Base-by-base conservation (phyloP, 2,888 invertebrate species). In the Trachelus troglodyta region DNA sequence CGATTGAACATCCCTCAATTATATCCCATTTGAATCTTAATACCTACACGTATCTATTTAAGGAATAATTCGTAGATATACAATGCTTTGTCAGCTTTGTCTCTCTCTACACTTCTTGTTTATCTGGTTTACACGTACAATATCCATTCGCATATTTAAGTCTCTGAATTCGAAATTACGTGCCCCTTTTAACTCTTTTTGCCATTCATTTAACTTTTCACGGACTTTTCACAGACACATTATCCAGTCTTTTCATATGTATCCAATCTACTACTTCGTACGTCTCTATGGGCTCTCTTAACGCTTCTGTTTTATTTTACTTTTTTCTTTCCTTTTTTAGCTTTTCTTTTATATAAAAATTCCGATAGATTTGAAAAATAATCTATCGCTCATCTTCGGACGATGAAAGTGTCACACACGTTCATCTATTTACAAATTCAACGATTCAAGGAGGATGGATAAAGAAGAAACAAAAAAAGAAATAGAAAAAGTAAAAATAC, bases 321-420 rank as follows among this genome's bases (percentile, higher is more conserved):
- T 56, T 56, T 56, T 74, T 76, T 75, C 9, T 56, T 56, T 56
- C 23, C 56, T 56, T 23, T 56, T 74, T 76, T 75, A 76, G 69
- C 73, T 33, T 79, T 77, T 79, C 80, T 78, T 79, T 75, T 81
- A 80, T 76, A 82, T 73, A 81, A 82, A 83, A 83, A 71, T 81
- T 80, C 77, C 79, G 84, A 84, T 83, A 86, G 83, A 83, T 81
- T 77, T 83, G 80, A 84, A 84, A 85, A 84, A 85, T 85, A 85
- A 85, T 86, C 84, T 86, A 82, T 84, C 84, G 82, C 81, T 81
- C 56, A 2, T 23, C 2, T 56, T 23, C 82, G 75, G 77, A 84
- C 79, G 80, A 82, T 81, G 79, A 80, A 76, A 79, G 80, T 81
- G 80, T 84, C 76, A 77, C 75, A 80, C 82, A 79, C 82, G 80